Percentiles rank a stretch among this genome's conserved stretches.
Conservation (phyloP, 1,140 invertebrate genomes). For the Patella vulgata region DNA sequence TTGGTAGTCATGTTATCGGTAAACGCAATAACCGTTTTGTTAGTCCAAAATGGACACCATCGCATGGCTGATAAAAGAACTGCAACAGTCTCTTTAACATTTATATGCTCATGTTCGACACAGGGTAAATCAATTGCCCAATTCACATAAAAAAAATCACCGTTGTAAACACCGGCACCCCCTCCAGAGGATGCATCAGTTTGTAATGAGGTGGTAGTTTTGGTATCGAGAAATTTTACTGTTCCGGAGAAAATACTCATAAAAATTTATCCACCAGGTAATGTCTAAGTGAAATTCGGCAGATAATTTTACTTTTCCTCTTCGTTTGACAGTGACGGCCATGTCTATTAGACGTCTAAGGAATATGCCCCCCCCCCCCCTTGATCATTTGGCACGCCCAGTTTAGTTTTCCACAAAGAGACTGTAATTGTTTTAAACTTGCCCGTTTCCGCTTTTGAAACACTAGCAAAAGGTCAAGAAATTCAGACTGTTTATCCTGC, state of each 20-base stretch:
- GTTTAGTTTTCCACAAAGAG: slow-evolving; percentile 8
- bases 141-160: slow-evolving; percentile 14
- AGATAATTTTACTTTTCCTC: slow-evolving; percentile 3
- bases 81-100: slow-evolving; percentile 3
- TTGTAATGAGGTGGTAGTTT: neutral
- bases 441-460: neutral
- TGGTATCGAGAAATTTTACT: neutral
- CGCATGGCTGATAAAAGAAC: neutral
- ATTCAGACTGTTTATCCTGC: neutral
- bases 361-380: slow-evolving; percentile 5
- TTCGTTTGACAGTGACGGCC: neutral
- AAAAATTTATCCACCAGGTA: slow-evolving; percentile 13
- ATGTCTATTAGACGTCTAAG: neutral
- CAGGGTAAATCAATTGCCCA: neutral
- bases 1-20: slow-evolving; percentile 9
- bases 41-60: neutral
- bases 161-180: slow-evolving; percentile 10
- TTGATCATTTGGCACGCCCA: neutral
- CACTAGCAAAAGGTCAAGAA: neutral
- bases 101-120: slow-evolving; percentile 8
- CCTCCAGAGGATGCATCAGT: slow-evolving; percentile 5
- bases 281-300: slow-evolving; percentile 7
- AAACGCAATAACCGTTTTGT: slow-evolving; percentile 3
- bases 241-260: neutral
- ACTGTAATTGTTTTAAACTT: slow-evolving; percentile 1